These are phyloP conservation scores for Trachops cirrhosus DNA, from an alignment of 2,797 vertebrate genomes.

Conservation along the genomic window DNA sequence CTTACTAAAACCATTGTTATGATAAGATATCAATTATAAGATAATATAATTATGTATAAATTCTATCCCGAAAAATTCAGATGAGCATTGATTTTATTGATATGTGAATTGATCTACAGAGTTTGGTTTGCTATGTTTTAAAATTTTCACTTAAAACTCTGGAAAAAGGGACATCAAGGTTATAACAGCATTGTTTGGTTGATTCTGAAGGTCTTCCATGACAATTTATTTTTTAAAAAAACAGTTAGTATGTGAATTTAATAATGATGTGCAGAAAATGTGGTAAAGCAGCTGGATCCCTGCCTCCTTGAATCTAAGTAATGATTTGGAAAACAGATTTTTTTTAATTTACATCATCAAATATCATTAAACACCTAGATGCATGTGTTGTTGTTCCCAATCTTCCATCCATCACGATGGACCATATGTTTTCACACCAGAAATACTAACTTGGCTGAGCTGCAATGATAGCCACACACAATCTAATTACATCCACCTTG, in stretches of 20 bases:
- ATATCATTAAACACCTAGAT: conserved; percentile 65
- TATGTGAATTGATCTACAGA: background rate
- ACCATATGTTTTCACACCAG: conserved; percentile 64
- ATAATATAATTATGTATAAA: background rate
- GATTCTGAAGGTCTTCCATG: conserved; percentile 42
- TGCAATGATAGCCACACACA: background rate
- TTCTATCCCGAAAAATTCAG: background rate
- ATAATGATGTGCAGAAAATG: conserved; percentile 55
- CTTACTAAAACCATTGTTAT: background rate
- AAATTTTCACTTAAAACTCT: background rate
- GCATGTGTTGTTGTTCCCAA: background rate
- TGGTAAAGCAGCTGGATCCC: conserved; percentile 62
- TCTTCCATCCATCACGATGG: background rate
- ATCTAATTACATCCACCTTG: background rate
- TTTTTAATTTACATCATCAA: conserved; percentile 52
- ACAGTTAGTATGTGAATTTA: conserved; percentile 47
- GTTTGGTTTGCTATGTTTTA: background rate
- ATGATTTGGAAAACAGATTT: conserved; percentile 68
- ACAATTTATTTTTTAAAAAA: background rate
- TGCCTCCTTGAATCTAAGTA: conserved; percentile 69
- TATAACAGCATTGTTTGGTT: background rate
- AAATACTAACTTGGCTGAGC: conserved; percentile 31
- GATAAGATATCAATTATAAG: background rate
- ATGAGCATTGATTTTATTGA: background rate
- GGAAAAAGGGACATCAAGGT: background rate